Evolutionary conservation across 2,888 invertebrate species (phyloP).

Genomic region (Hemistola chrysoprasaria): DNA sequence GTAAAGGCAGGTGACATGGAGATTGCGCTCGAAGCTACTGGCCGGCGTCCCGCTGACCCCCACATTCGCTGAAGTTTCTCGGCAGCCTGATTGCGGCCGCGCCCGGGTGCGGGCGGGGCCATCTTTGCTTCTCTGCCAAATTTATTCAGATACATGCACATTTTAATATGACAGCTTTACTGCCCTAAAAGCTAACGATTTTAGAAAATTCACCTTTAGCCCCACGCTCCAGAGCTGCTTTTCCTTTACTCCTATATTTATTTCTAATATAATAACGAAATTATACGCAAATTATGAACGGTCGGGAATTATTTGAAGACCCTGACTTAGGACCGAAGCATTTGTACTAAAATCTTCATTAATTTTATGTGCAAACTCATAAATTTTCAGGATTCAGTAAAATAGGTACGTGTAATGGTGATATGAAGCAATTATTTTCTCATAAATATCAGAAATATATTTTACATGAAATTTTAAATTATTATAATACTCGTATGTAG

Average conservation of each 20-base stretch:
- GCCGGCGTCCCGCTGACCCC: background rate
- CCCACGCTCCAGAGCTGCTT: constrained; percentile 1
- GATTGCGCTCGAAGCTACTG: background rate
- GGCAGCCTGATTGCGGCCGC: constrained; percentile 26
- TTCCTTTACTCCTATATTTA: background rate
- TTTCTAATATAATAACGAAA: constrained; percentile 22
- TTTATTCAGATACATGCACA: constrained; percentile 59
- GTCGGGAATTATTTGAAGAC: constrained; percentile 12
- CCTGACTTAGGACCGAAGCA: constrained; percentile 2
- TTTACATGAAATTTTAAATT: too few species aligned
- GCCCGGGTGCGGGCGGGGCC: constrained; percentile 7
- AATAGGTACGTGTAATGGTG: too few species aligned
- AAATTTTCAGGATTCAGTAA: background rate
- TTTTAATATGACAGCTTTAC: constrained; percentile 45
- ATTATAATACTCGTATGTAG: too few species aligned
- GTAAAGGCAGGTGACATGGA: too few species aligned
- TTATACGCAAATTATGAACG: constrained; percentile 24
- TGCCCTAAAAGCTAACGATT: constrained; percentile 3
- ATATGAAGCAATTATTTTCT: too few species aligned
- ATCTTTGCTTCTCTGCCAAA: constrained; percentile 32
- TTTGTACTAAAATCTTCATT: background rate
- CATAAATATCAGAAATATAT: too few species aligned
- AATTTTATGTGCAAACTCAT: background rate
- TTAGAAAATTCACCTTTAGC: constrained; percentile 5
- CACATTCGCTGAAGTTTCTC: constrained; percentile 4